Conservation (phyloP, 2,888 invertebrate genomes). For the Metallyticus violacea region DNA sequence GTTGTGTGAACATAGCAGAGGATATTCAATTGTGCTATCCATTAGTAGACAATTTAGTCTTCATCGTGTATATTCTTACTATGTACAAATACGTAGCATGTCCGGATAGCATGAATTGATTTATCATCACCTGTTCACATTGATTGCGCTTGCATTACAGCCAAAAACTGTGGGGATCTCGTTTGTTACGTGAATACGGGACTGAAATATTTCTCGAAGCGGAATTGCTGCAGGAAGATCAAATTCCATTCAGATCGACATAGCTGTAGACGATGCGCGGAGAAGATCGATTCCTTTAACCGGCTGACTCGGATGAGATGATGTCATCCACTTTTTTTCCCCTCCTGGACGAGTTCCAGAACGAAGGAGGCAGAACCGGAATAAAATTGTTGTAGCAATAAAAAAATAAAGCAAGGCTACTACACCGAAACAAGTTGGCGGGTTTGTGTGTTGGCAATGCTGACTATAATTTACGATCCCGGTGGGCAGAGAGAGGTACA, state of each 20-base stretch:
- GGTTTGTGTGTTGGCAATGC: neutral
- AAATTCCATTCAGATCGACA: neutral
- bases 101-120: no score
- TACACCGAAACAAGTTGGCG: neutral
- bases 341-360: neutral
- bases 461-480: neutral
- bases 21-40: no score
- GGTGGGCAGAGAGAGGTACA: neutral
- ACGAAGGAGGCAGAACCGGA: neutral
- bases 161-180: no score
- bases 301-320: neutral
- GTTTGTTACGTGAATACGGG: no score
- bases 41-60: no score
- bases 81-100: no score
- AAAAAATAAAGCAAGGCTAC: neutral
- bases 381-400: neutral
- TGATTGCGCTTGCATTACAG: no score
- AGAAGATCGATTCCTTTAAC: no score
- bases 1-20: no score
- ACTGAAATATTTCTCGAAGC: no score
- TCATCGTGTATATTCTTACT: no score
- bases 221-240: neutral
- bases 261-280: neutral
- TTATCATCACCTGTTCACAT: no score
- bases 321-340: neutral